phyloP scores from a whole-genome alignment of 37 sponge, comb jelly and placozoan species.

The Beroe ovata region DNA sequence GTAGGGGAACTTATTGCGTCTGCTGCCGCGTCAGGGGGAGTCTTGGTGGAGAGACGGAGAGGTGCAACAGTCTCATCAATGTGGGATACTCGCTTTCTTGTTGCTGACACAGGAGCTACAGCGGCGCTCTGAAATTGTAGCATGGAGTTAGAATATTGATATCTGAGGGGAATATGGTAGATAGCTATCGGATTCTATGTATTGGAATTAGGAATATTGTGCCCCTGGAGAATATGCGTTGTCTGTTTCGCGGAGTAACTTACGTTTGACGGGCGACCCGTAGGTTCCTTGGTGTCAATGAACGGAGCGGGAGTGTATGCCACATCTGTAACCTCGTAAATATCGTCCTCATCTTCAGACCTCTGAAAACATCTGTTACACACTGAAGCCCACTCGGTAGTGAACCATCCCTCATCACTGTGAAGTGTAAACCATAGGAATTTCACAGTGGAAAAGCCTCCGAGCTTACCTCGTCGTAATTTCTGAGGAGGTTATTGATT shows the following conservation, averaged over 20 bases:
- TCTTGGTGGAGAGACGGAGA: neutral
- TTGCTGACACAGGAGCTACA: neutral
- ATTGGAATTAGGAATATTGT: no score
- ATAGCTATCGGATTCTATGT: no score
- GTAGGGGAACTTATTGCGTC: neutral
- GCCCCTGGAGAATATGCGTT: no score
- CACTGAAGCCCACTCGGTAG: no score
- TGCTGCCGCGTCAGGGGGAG: no score
- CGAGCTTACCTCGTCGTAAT: conserved; percentile 13
- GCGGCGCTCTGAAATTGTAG: neutral
- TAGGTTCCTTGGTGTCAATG: neutral
- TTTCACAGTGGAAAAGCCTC: neutral
- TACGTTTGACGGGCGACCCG: neutral
- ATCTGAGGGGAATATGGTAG: no score
- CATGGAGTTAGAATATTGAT: no score
- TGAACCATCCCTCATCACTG: no score
- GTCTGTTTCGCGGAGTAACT: no score
- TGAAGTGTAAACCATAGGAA: no score
- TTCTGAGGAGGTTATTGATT: conserved; percentile 54
- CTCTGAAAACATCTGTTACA: no score
- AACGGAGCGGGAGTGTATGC: conserved; percentile 32
- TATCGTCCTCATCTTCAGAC: conserved; percentile 46
- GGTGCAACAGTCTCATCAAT: conserved; percentile 55
- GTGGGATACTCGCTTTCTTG: conserved; percentile 15
- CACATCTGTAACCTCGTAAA: conserved; percentile 9